Evolutionary conservation across 1,140 invertebrate genomes (phyloP).

Genomic region (Battus philenor): DNA sequence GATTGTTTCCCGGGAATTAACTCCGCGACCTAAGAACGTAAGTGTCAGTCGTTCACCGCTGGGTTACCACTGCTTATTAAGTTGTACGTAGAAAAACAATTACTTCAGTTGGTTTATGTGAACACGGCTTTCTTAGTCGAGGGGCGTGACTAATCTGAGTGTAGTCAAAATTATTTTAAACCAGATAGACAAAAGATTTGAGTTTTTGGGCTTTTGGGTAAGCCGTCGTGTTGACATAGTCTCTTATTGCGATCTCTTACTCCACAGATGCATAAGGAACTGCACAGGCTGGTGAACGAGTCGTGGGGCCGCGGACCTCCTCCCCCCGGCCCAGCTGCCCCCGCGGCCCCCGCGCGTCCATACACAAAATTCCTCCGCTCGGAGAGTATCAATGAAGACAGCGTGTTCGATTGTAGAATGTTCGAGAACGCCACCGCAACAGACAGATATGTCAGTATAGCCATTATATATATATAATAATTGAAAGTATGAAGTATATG

Average conservation of each 20-base stretch:
- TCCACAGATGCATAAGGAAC: conserved; percentile 86
- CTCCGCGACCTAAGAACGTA: no score
- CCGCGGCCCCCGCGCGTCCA: conserved; percentile 14
- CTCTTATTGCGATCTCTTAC: no score
- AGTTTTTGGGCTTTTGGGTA: not conserved
- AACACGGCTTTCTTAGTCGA: no score
- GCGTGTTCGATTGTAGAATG: conserved; percentile 26
- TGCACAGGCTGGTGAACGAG: conserved; percentile 78
- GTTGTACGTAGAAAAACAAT: no score
- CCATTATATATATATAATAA: no score
- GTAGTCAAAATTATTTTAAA: not conserved
- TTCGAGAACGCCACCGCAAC: conserved; percentile 29
- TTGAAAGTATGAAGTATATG: no score
- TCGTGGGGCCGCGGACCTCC: conserved; percentile 6
- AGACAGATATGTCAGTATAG: conserved; percentile 10
- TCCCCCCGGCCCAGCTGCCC: not conserved
- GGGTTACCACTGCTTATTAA: no score
- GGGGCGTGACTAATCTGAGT: no score
- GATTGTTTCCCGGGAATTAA: no score
- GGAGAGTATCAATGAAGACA: conserved; percentile 57
- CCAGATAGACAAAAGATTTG: not conserved
- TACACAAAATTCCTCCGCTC: conserved; percentile 21
- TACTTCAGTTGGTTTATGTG: no score
- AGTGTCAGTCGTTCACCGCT: no score
- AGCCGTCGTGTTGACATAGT: no score